These are phyloP conservation scores for Epicampocera succincta DNA, from an alignment of 2,888 invertebrate species.

Conservation along the genomic window DNA sequence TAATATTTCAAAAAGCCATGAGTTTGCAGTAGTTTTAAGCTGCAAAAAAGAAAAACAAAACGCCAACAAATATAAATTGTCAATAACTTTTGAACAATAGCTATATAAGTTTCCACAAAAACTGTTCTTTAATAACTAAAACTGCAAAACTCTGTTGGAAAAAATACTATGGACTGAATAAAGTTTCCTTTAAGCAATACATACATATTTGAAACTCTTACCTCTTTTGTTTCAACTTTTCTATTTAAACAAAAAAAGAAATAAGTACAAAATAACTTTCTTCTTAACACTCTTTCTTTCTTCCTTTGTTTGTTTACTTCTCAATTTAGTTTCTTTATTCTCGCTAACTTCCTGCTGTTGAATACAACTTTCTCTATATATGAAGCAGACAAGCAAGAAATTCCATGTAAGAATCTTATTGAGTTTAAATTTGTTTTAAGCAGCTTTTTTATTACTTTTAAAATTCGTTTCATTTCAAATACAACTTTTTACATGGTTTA, in stretches of 20 bases:
- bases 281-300: neutral
- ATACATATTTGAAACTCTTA: neutral
- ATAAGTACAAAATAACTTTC: slow-evolving; percentile 19
- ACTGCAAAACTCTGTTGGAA: slow-evolving; percentile 7
- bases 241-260: slow-evolving; percentile 4
- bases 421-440: too few relatives aligned
- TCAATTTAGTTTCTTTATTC: too few relatives aligned
- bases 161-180: slow-evolving; percentile 8
- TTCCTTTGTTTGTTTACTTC: too few relatives aligned
- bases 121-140: slow-evolving; percentile 34
- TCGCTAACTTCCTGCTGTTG: neutral
- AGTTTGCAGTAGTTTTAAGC: slow-evolving; percentile 41
- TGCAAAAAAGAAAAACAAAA: neutral
- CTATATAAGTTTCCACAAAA: slow-evolving; percentile 49
- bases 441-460: too few relatives aligned
- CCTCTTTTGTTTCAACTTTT: neutral
- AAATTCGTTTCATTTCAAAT: too few relatives aligned
- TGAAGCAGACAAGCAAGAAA: too few relatives aligned
- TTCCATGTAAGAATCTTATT: too few relatives aligned
- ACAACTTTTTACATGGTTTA: too few relatives aligned
- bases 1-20: slow-evolving; percentile 59
- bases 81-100: slow-evolving; percentile 12
- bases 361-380: too few relatives aligned
- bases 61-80: neutral
- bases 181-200: neutral